Evolutionary conservation across 2,888 invertebrate species (phyloP), one percentile per base, ranked within the genome.

Genomic region (Drosophila picticornis): DNA sequence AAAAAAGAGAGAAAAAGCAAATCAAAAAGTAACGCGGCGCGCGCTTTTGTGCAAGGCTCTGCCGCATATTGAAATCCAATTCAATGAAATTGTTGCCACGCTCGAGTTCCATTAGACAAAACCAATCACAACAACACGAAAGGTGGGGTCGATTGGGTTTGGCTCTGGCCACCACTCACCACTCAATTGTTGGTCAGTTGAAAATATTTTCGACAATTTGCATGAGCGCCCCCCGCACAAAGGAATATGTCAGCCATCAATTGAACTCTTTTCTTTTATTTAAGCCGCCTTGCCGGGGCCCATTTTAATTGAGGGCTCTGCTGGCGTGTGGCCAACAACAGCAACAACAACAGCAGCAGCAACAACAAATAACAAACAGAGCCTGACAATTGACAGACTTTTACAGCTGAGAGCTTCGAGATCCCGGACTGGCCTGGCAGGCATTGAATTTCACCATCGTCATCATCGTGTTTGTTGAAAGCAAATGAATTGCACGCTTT

Each of bases 31-130:
- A 84, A 84, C 76, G 76, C 78, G 61, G 62, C 36, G 48, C 50
- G 58, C 61, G 59, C 78, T 77, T 83, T 80, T 80, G 58, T 76
- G 65, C 51, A 57, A 40, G 50, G 55, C 25, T 50, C 56, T 74
- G 63, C 66, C 55, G 69, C 76, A 89, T 89, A 91, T 91, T 91
- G 91, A 92, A 91, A 91, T 91, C 82, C 87, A 91, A 92, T 91
- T 91, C 91, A 83, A 83, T 82, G 90, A 82, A 86, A 87, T 83
- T 83, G 84, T 83, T 83, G 83, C 84, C 78, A 91, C 84, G 91
- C 91, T 85, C 84, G 88, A 92, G 90, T 92, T 92, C 91, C 91
- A 91, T 91, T 92, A 92, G 91, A 92, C 91, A 91, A 92, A 91
- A 85, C 87, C 90, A 90, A 87, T 88, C 90, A 90, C 83, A 84